Evolutionary conservation across 2,113 vertebrate species (phyloP).

Genomic region (Brachyistius frenatus): DNA sequence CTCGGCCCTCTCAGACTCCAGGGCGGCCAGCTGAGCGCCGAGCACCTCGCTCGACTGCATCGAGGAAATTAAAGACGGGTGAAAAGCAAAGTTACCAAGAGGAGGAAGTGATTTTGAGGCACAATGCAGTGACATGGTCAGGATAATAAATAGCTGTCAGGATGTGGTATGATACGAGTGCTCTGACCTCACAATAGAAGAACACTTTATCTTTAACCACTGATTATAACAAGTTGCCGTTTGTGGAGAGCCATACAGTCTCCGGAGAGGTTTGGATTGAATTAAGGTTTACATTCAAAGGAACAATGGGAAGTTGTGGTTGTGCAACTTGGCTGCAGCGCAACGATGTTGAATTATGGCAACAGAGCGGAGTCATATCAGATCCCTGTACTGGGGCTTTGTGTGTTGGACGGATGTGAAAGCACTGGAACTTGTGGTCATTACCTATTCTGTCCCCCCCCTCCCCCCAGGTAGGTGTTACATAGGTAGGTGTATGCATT

Average conservation of each 20-base stretch:
- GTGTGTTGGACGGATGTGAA: too few species aligned
- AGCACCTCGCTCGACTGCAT: conserved; percentile 82
- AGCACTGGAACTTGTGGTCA: too few species aligned
- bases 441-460: too few species aligned
- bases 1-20: conserved; percentile 85
- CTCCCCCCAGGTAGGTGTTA: background rate
- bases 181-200: conserved; percentile 26
- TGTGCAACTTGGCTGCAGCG: conserved; percentile 40
- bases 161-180: conserved; percentile 28
- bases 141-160: conserved; percentile 27
- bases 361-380: conserved; percentile 22
- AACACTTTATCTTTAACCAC: conserved; percentile 17
- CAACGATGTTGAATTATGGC: background rate
- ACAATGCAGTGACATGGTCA: background rate
- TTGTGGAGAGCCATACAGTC: conserved; percentile 25
- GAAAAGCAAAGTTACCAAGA: background rate
- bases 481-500: background rate
- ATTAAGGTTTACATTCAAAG: conserved; percentile 30
- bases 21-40: conserved; percentile 66
- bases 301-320: conserved; percentile 41
- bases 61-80: conserved; percentile 5
- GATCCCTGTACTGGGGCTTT: background rate
- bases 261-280: conserved; percentile 30
- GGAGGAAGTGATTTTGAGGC: background rate
- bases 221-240: conserved; percentile 8